phyloP scores from a whole-genome alignment of 2,113 vertebrate species.

The Smithornis capensis region DNA sequence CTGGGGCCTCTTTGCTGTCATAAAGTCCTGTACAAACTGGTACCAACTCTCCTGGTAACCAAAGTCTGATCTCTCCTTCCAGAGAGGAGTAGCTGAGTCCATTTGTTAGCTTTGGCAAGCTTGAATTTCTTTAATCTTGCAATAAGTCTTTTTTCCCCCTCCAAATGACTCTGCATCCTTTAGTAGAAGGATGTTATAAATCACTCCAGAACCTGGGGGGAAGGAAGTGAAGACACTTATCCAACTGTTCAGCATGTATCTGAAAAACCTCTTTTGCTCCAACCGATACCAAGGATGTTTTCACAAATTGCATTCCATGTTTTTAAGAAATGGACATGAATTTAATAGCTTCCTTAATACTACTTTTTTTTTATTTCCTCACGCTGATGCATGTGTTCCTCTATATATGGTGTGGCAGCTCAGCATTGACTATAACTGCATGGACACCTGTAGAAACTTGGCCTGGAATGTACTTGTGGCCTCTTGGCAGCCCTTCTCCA shows the following conservation, averaged over 20 bases:
- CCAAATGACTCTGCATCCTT: conserved; percentile 6
- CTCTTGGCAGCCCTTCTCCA: conserved; percentile 9
- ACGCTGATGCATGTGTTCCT: not conserved
- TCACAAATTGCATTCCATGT: not conserved
- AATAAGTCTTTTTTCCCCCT: not conserved
- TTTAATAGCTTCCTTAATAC: conserved; percentile 20
- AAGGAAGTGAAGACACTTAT: conserved; percentile 31
- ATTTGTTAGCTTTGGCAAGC: conserved; percentile 4
- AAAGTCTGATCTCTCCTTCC: not conserved
- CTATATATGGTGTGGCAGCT: not conserved
- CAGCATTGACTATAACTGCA: not conserved
- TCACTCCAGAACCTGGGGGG: not conserved
- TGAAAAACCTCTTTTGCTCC: conserved; percentile 16
- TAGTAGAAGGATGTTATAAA: conserved; percentile 32
- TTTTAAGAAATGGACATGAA: conserved; percentile 5
- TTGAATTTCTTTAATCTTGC: conserved; percentile 48
- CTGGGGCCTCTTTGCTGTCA: not conserved
- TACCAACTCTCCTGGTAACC: not conserved
- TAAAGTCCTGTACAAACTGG: not conserved
- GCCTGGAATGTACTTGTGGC: not conserved
- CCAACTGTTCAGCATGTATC: not conserved
- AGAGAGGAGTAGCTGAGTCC: not conserved
- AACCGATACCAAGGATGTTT: not conserved
- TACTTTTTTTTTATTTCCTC: not conserved
- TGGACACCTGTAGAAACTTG: conserved; percentile 48